A percentile compares a stretch with the other conserved stretches of the same genome.
These are phyloP conservation scores for Drosophila leontia DNA, from an alignment of 1,140 invertebrate species.

Conservation along the genomic window DNA sequence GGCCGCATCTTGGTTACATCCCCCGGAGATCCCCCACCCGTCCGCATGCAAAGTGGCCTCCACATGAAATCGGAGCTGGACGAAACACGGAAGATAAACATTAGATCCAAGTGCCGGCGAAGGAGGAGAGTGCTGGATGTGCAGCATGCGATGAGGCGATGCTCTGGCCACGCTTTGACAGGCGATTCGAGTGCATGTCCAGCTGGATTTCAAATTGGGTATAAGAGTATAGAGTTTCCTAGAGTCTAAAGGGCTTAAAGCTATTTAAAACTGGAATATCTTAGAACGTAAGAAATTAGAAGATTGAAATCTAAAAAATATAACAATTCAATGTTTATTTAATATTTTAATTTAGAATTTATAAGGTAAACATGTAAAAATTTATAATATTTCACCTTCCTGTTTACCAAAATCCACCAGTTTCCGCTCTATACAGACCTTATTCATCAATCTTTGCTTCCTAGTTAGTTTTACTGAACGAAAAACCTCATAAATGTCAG, in stretches of 20 bases:
- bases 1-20: slow-evolving; percentile 57
- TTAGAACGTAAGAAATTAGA: background rate
- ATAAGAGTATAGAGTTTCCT: background rate
- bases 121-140: slow-evolving; percentile 13
- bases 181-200: slow-evolving; percentile 30
- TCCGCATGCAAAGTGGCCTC: slow-evolving; percentile 38
- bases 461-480: slow-evolving; percentile 7
- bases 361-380: background rate
- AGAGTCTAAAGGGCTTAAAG: background rate
- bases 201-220: background rate
- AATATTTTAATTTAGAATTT: background rate
- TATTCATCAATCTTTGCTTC: background rate
- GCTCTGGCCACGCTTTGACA: slow-evolving; percentile 51
- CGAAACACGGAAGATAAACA: slow-evolving; percentile 78
- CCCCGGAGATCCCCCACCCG: background rate
- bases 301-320: background rate
- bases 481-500: slow-evolving; percentile 24
- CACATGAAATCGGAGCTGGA: slow-evolving; percentile 60
- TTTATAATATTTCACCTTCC: background rate
- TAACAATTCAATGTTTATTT: background rate
- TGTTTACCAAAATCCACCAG: slow-evolving; percentile 1
- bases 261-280: background rate
- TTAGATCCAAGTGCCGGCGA: slow-evolving; percentile 52
- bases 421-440: background rate
- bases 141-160: slow-evolving; percentile 53